Conservation (phyloP, 2,797 vertebrate species). For the Petrocephalus sullivani region DNA sequence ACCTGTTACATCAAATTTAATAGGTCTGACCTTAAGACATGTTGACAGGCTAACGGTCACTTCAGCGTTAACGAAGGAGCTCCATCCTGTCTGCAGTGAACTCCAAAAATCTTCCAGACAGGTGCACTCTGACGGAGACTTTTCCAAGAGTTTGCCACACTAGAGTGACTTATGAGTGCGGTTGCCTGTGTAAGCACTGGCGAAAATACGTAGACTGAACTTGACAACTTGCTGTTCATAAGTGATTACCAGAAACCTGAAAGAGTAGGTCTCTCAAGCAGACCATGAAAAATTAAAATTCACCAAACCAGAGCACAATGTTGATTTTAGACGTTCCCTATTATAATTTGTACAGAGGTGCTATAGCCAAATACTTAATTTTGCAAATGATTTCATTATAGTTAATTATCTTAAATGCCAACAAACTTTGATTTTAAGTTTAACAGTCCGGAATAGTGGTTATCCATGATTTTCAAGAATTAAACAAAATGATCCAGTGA, state of each 20-base stretch:
- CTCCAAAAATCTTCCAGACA: neutral
- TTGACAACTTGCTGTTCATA: neutral
- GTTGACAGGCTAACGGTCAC: neutral
- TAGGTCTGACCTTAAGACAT: neutral
- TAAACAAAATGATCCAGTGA: neutral
- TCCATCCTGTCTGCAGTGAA: neutral
- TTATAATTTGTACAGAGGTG: neutral
- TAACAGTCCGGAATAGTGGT: no score
- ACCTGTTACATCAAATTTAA: constrained; percentile 5
- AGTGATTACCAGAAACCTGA: neutral
- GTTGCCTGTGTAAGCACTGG: neutral
- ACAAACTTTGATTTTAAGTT: neutral
- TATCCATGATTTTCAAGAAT: neutral
- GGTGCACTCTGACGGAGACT: neutral
- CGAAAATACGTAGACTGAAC: neutral
- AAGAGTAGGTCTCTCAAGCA: neutral
- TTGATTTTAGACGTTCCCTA: neutral
- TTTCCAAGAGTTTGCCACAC: neutral
- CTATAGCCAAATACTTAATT: neutral
- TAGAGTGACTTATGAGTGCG: neutral
- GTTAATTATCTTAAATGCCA: neutral
- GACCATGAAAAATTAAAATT: neutral
- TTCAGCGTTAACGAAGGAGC: neutral
- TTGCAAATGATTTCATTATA: neutral
- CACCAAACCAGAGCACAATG: neutral